A percentile compares a stretch with the other conserved stretches of the same genome.
Conservation (phyloP, 2,797 vertebrate genomes). For the Neosilurus mollespiculum region DNA sequence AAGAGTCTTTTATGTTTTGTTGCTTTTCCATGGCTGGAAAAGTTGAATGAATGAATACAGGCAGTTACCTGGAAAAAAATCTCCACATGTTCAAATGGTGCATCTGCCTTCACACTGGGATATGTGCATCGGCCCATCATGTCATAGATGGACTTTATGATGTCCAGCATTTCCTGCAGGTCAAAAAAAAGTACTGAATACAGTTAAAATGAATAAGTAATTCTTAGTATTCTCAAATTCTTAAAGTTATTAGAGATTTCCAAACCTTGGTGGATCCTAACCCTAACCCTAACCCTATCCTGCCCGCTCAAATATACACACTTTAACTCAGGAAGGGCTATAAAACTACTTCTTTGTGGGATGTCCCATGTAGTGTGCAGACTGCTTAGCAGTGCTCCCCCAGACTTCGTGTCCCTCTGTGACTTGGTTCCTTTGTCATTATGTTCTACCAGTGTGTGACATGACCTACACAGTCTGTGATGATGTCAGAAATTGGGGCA, state of each 20-base stretch:
- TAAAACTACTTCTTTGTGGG: too few relatives aligned
- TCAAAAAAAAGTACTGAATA: neutral
- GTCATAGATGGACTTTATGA: conserved; percentile 93
- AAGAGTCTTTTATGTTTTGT: neutral
- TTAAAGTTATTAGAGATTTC: neutral
- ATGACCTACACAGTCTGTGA: too few relatives aligned
- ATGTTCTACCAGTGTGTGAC: too few relatives aligned
- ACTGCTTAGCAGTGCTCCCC: too few relatives aligned
- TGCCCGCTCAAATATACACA: too few relatives aligned
- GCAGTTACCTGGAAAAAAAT: conserved; percentile 89
- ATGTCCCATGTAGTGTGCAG: too few relatives aligned
- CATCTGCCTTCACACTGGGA: conserved; percentile 78
- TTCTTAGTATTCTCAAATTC: neutral
- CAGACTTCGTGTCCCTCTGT: too few relatives aligned
- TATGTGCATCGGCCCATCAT: conserved; percentile 93
- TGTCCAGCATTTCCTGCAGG: conserved; percentile 89
- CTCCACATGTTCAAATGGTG: conserved; percentile 85
- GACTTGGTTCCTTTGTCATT: too few relatives aligned
- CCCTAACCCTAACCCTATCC: too few relatives aligned
- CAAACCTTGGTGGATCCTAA: too few relatives aligned
- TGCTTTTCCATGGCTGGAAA: neutral
- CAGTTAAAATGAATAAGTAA: neutral
- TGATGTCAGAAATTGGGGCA: too few relatives aligned
- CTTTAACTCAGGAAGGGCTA: too few relatives aligned
- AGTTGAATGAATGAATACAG: neutral